phyloP scores from a whole-genome alignment of 2,797 vertebrate species.

The Notamacropus eugenii region DNA sequence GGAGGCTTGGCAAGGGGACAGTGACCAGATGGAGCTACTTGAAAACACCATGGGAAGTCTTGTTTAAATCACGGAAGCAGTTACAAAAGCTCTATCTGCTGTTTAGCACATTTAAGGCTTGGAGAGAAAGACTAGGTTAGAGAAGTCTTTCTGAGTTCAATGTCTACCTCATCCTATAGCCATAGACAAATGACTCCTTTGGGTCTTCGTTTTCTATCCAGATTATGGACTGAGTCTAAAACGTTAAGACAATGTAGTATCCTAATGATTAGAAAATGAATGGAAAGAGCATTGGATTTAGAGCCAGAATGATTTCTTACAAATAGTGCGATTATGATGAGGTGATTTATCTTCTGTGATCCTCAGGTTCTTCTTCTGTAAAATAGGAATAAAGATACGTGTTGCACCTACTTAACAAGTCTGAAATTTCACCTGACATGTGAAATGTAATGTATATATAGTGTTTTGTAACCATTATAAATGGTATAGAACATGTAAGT shows the following conservation, averaged over 20 bases:
- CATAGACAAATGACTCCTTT: not conserved
- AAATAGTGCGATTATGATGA: not conserved
- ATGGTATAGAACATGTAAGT: not conserved
- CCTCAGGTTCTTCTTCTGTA: not conserved
- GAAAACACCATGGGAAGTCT: not conserved
- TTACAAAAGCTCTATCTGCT: not conserved
- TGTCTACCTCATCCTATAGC: not conserved
- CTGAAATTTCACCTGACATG: not conserved
- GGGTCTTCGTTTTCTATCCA: not conserved
- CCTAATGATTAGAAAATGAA: not conserved
- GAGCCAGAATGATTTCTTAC: not conserved
- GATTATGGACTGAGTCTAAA: not conserved
- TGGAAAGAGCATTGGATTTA: not conserved
- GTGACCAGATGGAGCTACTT: slow-evolving; percentile 23
- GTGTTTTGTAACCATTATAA: not conserved
- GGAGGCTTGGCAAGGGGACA: not conserved
- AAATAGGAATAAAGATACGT: not conserved
- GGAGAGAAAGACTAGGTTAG: not conserved
- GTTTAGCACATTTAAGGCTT: not conserved
- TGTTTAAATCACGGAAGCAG: not conserved
- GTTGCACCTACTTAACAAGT: not conserved
- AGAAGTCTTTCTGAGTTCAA: not conserved
- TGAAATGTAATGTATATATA: not conserved
- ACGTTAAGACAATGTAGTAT: not conserved
- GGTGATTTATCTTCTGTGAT: not conserved